Percentiles rank a stretch among this genome's conserved stretches.
Evolutionary conservation across 2,797 vertebrate genomes (phyloP).

Genomic region (Brachyalestes nurse): DNA sequence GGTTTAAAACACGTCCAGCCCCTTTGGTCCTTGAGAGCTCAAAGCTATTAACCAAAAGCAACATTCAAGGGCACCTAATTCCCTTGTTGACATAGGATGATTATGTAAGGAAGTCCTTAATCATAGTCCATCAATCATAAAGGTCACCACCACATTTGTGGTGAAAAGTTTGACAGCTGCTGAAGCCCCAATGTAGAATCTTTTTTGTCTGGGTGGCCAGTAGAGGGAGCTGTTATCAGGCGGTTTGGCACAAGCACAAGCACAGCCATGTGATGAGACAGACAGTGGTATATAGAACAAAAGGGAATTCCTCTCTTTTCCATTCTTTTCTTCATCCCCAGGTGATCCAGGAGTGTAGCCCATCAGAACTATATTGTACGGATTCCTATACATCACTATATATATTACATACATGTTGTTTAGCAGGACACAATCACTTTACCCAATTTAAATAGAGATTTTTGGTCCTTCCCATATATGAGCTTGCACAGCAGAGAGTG

Average conservation of each 20-base stretch:
- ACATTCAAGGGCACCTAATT: background rate
- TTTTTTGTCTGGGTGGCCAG: slow-evolving; percentile 55
- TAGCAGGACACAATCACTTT: slow-evolving; percentile 25
- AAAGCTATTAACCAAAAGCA: background rate
- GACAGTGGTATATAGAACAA: slow-evolving; percentile 44
- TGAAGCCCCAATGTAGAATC: background rate
- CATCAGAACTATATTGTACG: slow-evolving; percentile 17
- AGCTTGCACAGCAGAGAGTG: background rate
- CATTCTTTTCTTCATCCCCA: slow-evolving; percentile 51
- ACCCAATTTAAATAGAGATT: background rate
- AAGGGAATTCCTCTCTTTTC: slow-evolving; percentile 50
- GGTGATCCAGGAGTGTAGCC: slow-evolving; percentile 44
- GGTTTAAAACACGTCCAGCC: background rate
- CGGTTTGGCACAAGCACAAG: slow-evolving; percentile 65
- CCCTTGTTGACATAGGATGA: background rate
- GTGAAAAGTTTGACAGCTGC: background rate
- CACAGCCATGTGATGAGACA: slow-evolving; percentile 53
- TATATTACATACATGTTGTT: background rate
- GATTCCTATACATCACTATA: background rate
- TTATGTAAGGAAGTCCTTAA: background rate
- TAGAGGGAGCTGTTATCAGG: slow-evolving; percentile 77
- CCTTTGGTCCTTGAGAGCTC: background rate
- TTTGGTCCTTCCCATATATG: background rate
- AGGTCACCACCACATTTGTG: background rate
- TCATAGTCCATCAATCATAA: slow-evolving; percentile 3